These are phyloP conservation scores for Zaprionus davidi DNA, from an alignment of 1,140 invertebrate species.

Conservation along the genomic window DNA sequence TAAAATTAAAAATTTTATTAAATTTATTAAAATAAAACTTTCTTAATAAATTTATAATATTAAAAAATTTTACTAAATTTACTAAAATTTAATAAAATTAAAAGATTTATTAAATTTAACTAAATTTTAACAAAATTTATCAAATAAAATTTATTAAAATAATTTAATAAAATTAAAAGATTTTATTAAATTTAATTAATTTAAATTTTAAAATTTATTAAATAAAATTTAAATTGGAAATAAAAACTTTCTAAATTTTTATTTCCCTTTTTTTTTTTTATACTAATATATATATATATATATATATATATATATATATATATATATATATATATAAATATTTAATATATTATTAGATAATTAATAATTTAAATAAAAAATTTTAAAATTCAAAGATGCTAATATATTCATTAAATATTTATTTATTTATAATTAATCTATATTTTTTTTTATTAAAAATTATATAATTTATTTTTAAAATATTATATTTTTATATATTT, in stretches of 20 bases:
- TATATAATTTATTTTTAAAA: slow-evolving; percentile 42
- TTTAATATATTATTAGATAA: slow-evolving; percentile 56
- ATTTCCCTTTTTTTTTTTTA: slow-evolving; percentile 16
- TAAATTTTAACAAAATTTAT: too few relatives aligned
- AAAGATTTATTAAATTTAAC: too few relatives aligned
- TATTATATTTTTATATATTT: slow-evolving; percentile 19
- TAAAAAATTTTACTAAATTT: not conserved
- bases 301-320: too few relatives aligned
- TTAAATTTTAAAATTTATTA: too few relatives aligned
- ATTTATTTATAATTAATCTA: slow-evolving; percentile 43
- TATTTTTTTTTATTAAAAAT: slow-evolving; percentile 48
- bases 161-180: too few relatives aligned
- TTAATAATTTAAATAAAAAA: slow-evolving; percentile 58
- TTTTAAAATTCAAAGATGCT: slow-evolving; percentile 45
- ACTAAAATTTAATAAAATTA: not conserved
- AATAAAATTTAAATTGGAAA: too few relatives aligned
- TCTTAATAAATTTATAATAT: too few relatives aligned
- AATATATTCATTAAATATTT: slow-evolving; percentile 28
- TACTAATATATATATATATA: slow-evolving; percentile 43
- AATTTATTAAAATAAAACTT: not conserved
- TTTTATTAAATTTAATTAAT: too few relatives aligned
- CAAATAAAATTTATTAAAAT: too few relatives aligned
- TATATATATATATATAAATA: slow-evolving; percentile 65
- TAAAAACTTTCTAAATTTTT: slow-evolving; percentile 4
- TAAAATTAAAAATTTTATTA: not conserved